Evolutionary conservation across 2,113 vertebrate species (phyloP), one percentile per base, ranked within the genome.

Genomic region (Serilophus lunatus): DNA sequence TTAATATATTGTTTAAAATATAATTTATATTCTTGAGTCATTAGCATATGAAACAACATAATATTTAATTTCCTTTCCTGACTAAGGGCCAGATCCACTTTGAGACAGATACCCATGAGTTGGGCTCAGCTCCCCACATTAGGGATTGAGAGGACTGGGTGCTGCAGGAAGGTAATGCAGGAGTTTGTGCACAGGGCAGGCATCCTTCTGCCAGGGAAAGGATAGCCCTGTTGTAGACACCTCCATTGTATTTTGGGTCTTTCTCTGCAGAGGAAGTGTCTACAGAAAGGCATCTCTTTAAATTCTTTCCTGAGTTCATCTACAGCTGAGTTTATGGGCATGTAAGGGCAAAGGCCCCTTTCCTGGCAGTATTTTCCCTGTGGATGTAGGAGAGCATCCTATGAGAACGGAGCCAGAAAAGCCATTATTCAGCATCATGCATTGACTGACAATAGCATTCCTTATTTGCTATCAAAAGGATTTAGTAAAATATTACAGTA

Each of bases 1-100:
- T 85, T 95, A 94, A 89, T 95, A 49, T 10, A 10, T 77, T 54
- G 17, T 74, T 69, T 64, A 69, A 69, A 89, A 47, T 65, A 26
- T 24, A 63, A 79, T 87, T 92, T 86, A 56, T 91, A 36, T 76
- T 76, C 56, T 77, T 24, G 63, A 85, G 31, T 36, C 53, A 47
- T 71, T 90, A 49, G 23, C 1, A 2, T 53, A 22, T 63, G 53
- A 66, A 88, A 72, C 42, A 50, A 10, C 22, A 28, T 45, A 65
- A 31, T 31, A 59, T 70, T 89, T 64, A 36, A 65, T 94, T 76
- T 50, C 5, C 10, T 66, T 40, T 64, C 16, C 47, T 76, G 26
- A 12, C 79, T 40, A 72, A 61, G 26, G 60, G 19, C 8, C 57
- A 64, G 77, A 68, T 49, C 13, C 18, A 12, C 49, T 59, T 66